Base-by-base conservation (phyloP, 2,797 vertebrate genomes). In the Serranus cabrilla region DNA sequence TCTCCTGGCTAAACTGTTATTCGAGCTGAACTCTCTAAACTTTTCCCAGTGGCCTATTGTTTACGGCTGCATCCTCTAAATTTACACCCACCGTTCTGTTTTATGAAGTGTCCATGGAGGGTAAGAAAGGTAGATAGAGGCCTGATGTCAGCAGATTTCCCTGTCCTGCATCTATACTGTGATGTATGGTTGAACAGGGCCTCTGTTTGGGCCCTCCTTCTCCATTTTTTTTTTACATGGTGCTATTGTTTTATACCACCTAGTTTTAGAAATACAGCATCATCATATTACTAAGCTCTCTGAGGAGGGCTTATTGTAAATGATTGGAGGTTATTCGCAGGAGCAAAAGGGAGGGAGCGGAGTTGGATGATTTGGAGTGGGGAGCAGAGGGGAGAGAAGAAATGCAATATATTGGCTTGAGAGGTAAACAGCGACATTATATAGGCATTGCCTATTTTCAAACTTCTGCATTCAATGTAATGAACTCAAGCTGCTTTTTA, bases 41-140 rank as follows among this genome's bases (percentile, higher is more conserved):
- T 93, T 94, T 90, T 93, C 93, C 93, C 93, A 83, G 88, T 82
- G 86, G 92, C 86, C 90, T 78, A 78, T 93, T 95, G 94, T 95
- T 94, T 95, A 93, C 76, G 87, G 85, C 91, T 77, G 78, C 87
- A 91, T 93, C 82, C 87, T 84, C 83, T 88, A 91, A 94, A 95
- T 95, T 94, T 95, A 95, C 93, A 93, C 89, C 89, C 83, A 72
- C 78, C 74, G 78, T 90, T 92, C 65, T 93, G 90, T 93, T 95
- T 95, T 94, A 95, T 95, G 91, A 94, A 94, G 92, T 90, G 92
- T 90, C 93, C 87, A 71, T 67, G 70, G 94, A 95, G 94, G 92
- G 90, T 90, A 91, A 84, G 87, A 89, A 93, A 89, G 88, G 86
- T 84, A 85, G 87, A 87, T 85, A 80, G 87, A 90, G 89, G 88